A percentile compares a stretch with the other conserved stretches of the same genome.
These are phyloP conservation scores for Oophaga pumilio DNA, from an alignment of 2,113 vertebrate species.

Conservation along the genomic window DNA sequence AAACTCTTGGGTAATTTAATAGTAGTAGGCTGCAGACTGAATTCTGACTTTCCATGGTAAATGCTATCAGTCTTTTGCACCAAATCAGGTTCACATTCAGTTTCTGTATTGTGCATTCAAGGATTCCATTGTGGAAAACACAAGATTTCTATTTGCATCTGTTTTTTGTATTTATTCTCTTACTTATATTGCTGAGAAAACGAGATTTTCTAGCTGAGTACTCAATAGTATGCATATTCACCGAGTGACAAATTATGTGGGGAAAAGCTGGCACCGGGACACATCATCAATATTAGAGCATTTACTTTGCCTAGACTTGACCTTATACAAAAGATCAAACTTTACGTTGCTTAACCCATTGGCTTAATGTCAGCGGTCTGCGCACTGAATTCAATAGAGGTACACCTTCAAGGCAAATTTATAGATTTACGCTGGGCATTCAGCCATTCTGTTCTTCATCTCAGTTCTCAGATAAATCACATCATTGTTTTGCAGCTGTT, in stretches of 20 bases:
- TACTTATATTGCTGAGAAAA: neutral
- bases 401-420: neutral
- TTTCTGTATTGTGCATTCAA: neutral
- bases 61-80: neutral
- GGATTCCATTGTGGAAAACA: neutral
- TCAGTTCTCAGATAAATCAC: slow-evolving; percentile 1
- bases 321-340: slow-evolving; percentile 3
- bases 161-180: neutral
- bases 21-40: neutral
- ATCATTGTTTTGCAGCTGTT: slow-evolving; percentile 24
- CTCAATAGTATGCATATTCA: neutral
- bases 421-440: slow-evolving; percentile 14
- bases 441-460: slow-evolving; percentile 24
- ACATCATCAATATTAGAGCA: slow-evolving; percentile 22
- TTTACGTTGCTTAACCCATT: slow-evolving; percentile 25
- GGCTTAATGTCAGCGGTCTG: slow-evolving; percentile 17
- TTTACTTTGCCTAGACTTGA: slow-evolving; percentile 21
- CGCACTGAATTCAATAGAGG: neutral
- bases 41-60: neutral
- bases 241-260: neutral
- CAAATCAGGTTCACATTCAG: neutral
- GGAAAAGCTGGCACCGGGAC: slow-evolving; percentile 8
- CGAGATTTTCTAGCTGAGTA: neutral
- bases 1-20: too few species aligned
- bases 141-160: neutral